Base-by-base conservation (phyloP, 2,797 vertebrate genomes). In the Phalanger gymnotis region DNA sequence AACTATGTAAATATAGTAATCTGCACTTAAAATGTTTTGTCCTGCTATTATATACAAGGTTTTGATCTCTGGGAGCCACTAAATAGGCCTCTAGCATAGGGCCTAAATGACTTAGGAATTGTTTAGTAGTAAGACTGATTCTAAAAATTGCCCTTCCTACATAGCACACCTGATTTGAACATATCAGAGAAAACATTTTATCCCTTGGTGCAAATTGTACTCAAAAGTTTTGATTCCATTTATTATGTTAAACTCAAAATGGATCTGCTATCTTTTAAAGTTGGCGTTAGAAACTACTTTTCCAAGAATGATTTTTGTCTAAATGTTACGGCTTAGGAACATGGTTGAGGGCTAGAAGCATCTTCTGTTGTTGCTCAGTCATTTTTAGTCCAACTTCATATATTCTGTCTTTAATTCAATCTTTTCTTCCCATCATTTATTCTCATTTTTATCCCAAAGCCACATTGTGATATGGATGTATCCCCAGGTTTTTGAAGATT, bases 91-190 rank as follows among this genome's bases (percentile, higher is more conserved):
- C 9, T 87, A 87, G 25, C 22, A 34, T 51, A 55, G 47, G 6
- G 52, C 5, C 14, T 25, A 2, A 14, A 31, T 40, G 13, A 31
- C n/a, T 56, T 47, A 55, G 22, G 52, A 40, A 47, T 89, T 55
- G 91, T 19, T 0, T 19, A 13, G 52, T 13, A 34, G 3, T 3
- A 9, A 30, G 52, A 13, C 53, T 22, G 14, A 40, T 22, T 54
- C 52, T 10, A 92, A 52, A 53, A 81, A n/a, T 34, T 25, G 1
- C 14, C 5, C 13, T 28, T 31, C 2, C 4, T 19, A 16, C 3
- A 0, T 1, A 19, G 3, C 9, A 10, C 11, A 7, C 9, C 4
- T 13, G 47, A 3, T 3, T 2, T 5, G 10, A 30, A 14, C 2
- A 11, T 3, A 47, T 81, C 12, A 47, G 40, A 11, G 40, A 73